These are phyloP conservation scores for Pipa parva DNA, from an alignment of 2,113 vertebrate species.

Conservation along the genomic window DNA sequence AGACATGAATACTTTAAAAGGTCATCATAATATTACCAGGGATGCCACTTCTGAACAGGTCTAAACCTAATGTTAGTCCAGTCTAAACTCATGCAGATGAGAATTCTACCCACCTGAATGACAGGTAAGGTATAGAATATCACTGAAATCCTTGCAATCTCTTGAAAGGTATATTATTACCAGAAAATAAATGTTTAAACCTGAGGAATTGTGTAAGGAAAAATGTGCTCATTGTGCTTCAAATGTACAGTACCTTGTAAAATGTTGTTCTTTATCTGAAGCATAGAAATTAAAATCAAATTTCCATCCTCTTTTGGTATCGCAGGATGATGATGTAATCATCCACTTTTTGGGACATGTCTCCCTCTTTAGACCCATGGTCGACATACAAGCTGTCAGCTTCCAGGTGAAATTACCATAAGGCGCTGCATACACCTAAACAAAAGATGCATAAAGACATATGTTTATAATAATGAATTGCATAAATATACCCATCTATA, in stretches of 20 bases:
- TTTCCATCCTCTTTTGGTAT: conserved; percentile 80
- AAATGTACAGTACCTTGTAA: conserved; percentile 72
- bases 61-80: too few species aligned
- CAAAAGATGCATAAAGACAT: conserved; percentile 76
- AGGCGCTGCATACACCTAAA: conserved; percentile 89
- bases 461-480: conserved; percentile 60
- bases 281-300: conserved; percentile 92
- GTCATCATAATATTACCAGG: too few species aligned
- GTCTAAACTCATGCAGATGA: too few species aligned
- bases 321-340: conserved; percentile 83
- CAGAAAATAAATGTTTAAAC: not conserved
- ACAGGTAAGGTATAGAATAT: too few species aligned
- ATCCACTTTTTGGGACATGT: conserved; percentile 85
- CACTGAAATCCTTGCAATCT: too few species aligned
- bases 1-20: too few species aligned
- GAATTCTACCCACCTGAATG: too few species aligned
- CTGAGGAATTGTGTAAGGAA: not conserved
- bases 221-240: not conserved
- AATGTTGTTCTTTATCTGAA: conserved; percentile 73
- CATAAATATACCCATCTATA: too few species aligned
- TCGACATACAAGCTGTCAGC: conserved; percentile 94
- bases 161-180: too few species aligned
- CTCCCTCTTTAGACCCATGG: conserved; percentile 78
- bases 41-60: too few species aligned
- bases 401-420: conserved; percentile 89